A percentile compares a stretch with the other conserved stretches of the same genome.
Conservation (phyloP, 2,888 invertebrate genomes). For the Galeruca laticollis region DNA sequence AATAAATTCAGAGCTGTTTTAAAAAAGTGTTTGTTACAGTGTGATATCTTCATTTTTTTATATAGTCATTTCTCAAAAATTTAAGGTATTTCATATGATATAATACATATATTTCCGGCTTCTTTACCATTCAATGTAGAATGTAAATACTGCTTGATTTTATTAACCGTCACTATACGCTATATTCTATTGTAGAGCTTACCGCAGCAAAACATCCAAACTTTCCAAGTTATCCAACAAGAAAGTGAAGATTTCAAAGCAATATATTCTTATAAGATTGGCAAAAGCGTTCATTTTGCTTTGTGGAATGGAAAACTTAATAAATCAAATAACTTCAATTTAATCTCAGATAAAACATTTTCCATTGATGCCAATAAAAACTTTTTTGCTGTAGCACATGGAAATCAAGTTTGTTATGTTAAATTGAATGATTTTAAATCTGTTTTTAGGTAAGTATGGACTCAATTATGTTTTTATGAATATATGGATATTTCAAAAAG, state of each 20-base stretch:
- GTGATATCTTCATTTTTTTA: no score
- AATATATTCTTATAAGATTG: constrained; percentile 49
- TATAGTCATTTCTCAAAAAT: no score
- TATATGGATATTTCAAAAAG: no score
- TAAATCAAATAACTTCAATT: constrained; percentile 39
- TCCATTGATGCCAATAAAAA: constrained; percentile 41
- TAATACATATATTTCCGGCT: no score
- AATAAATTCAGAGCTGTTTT: no score
- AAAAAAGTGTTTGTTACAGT: no score
- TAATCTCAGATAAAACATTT: constrained; percentile 40
- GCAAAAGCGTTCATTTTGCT: constrained; percentile 43
- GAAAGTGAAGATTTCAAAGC: constrained; percentile 47
- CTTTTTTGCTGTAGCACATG: constrained; percentile 17
- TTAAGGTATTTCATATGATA: no score
- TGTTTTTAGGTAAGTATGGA: constrained; percentile 25
- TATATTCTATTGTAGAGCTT: constrained; percentile 50
- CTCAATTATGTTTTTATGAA: constrained; percentile 1
- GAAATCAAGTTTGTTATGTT: constrained; percentile 20
- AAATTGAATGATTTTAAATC: constrained; percentile 19
- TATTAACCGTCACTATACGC: background rate
- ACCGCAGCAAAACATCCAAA: constrained; percentile 43
- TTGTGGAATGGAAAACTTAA: constrained; percentile 47
- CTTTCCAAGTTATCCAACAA: constrained; percentile 51
- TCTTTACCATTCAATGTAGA: no score
- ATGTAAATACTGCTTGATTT: background rate